A percentile compares a stretch with the other conserved stretches of the same genome.
These are phyloP conservation scores for Scalopus aquaticus DNA, from an alignment of 2,113 vertebrate species.

Conservation along the genomic window DNA sequence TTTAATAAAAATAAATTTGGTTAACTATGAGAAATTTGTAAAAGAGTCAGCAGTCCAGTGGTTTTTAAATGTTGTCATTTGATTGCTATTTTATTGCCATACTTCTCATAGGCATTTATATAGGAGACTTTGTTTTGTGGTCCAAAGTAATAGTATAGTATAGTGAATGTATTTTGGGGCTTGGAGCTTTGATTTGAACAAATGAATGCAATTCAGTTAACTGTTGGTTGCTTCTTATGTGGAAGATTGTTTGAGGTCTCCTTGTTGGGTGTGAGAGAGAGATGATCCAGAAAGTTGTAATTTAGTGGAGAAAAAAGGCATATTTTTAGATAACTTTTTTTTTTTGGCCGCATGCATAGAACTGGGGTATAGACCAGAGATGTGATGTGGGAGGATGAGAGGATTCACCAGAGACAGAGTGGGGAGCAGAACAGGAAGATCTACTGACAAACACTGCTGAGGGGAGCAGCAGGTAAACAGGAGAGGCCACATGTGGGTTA, in stretches of 20 bases:
- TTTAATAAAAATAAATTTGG: constrained; percentile 60
- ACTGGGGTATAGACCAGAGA: too few relatives aligned
- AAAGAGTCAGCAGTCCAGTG: neutral
- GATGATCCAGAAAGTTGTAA: neutral
- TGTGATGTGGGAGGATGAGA: too few relatives aligned
- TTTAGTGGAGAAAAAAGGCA: neutral
- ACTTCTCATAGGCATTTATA: neutral
- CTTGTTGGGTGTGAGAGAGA: neutral
- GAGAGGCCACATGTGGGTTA: too few relatives aligned
- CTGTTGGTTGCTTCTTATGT: neutral
- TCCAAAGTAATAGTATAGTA: neutral
- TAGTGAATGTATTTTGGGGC: neutral
- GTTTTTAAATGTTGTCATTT: constrained; percentile 26
- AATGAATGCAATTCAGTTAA: constrained; percentile 33
- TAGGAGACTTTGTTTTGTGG: neutral
- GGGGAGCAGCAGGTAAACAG: too few relatives aligned
- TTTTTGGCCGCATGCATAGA: too few relatives aligned
- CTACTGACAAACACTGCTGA: too few relatives aligned
- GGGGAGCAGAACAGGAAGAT: too few relatives aligned
- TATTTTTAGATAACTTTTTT: neutral
- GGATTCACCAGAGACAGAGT: too few relatives aligned
- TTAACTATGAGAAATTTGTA: constrained; percentile 31
- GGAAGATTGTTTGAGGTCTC: constrained; percentile 8
- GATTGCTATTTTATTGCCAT: constrained; percentile 18
- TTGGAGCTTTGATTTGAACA: neutral